Conservation (phyloP, 2,797 vertebrate genomes). For the Columba guinea region DNA sequence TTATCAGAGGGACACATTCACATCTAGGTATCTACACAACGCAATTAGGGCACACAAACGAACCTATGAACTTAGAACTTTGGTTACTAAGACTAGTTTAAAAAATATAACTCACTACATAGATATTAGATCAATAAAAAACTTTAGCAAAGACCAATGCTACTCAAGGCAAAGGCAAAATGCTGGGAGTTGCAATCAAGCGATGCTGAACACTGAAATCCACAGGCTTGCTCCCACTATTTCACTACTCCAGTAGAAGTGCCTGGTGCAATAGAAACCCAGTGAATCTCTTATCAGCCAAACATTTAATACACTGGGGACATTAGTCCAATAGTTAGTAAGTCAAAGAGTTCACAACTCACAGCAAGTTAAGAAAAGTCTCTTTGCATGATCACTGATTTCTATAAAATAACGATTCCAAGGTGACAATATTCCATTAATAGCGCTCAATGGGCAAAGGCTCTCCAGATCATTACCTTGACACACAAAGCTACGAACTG, state of each 20-base stretch:
- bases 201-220: background rate
- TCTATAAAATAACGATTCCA: background rate
- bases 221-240: background rate
- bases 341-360: background rate
- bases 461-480: background rate
- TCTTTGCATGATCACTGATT: fast-evolving
- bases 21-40: background rate
- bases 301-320: background rate
- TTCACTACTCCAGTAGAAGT: background rate
- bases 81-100: background rate
- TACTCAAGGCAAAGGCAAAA: background rate
- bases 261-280: background rate
- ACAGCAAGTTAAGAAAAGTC: background rate
- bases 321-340: background rate
- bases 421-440: background rate
- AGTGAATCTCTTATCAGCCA: background rate
- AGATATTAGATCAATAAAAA: background rate
- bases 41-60: background rate
- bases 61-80: background rate
- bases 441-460: background rate
- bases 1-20: background rate
- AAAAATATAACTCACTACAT: background rate
- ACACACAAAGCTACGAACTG: background rate
- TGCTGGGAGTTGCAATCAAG: background rate
- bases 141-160: background rate